Evolutionary conservation across 2,113 vertebrate species (phyloP), one percentile per base, ranked within the genome.

Genomic region (Chaetodon auriga): DNA sequence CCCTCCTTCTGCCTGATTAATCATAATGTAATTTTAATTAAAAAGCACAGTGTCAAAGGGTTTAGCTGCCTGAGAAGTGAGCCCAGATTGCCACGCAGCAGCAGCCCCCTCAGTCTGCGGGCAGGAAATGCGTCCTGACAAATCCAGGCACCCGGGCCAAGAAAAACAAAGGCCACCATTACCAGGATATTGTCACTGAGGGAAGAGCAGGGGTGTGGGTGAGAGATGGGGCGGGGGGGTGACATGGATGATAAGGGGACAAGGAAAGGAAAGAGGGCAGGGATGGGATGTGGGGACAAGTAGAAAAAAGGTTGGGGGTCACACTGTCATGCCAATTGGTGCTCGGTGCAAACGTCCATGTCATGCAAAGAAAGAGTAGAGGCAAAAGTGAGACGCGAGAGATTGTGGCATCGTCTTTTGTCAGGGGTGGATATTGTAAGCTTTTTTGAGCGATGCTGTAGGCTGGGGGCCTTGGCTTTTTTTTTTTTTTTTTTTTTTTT

Each of bases 1-100:
- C 83, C 91, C 90, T 96, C 97, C 97, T 98, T 98, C 97, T 98
- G 97, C 96, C 97, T 99, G 98, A 98, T 99, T 98, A 98, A 98
- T 97, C 97, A 97, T 99, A 99, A 99, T 99, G 97, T 99, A 98
- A 97, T 99, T 99, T 99, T 99, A 99, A 99, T 99, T 99, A 99
- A 99, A 99, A 99, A 99, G 97, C 97, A 97, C 97, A 98, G 98
- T 99, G 98, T 99, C 97, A 99, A 98, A 98, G 97, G 97, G 98
- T 99, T 99, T 99, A 99, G 97, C 97, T 97, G 97, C 96, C 96
- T 96, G 97, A 99, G 97, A 99, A 99, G 97, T 97, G 97, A 98
- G 97, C 97, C 97, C 98, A 98, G 97, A 99, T 97, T 98, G 97
- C 93, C 94, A 96, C 97, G 94, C 97, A 97, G 97, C 96, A 96